Evolutionary conservation across 2,113 vertebrate species (phyloP).

Genomic region (Poeciliopsis retropinna): DNA sequence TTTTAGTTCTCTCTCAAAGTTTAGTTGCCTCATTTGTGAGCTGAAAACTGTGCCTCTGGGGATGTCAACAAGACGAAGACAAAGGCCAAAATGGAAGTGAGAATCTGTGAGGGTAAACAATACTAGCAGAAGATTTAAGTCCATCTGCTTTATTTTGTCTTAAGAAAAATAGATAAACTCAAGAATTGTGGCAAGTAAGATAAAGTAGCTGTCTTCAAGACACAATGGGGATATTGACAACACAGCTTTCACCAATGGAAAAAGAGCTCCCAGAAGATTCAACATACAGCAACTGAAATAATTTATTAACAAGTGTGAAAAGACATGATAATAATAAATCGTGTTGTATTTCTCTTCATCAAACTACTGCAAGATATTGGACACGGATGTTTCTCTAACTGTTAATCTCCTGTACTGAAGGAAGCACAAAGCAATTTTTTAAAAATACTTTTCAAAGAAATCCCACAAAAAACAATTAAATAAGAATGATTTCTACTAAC

Average conservation of each 20-base stretch:
- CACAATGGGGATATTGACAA: slow-evolving; percentile 29
- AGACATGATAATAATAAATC: neutral
- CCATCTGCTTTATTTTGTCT: slow-evolving; percentile 12
- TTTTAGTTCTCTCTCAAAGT: slow-evolving; percentile 3
- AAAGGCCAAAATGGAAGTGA: slow-evolving; percentile 10
- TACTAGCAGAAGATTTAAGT: slow-evolving; percentile 15
- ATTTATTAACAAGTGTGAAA: slow-evolving; percentile 14
- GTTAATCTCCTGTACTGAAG: neutral
- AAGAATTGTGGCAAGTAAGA: slow-evolving; percentile 20
- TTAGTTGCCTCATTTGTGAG: neutral
- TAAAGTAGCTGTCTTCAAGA: slow-evolving; percentile 13
- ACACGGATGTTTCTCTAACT: neutral
- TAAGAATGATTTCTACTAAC: neutral
- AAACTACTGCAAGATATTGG: neutral
- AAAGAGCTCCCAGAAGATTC: slow-evolving; percentile 1
- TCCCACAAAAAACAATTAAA: neutral
- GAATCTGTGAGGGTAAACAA: slow-evolving; percentile 9
- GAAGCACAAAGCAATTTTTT: too few relatives aligned
- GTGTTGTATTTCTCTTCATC: neutral
- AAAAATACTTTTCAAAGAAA: too few relatives aligned
- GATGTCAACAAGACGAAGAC: neutral
- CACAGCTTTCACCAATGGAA: slow-evolving; percentile 25
- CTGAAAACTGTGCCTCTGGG: neutral
- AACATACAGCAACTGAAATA: slow-evolving; percentile 1
- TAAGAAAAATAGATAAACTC: slow-evolving; percentile 4